Evolutionary conservation across 2,888 invertebrate species (phyloP).

Genomic region (Meiosimyza platycephala): DNA sequence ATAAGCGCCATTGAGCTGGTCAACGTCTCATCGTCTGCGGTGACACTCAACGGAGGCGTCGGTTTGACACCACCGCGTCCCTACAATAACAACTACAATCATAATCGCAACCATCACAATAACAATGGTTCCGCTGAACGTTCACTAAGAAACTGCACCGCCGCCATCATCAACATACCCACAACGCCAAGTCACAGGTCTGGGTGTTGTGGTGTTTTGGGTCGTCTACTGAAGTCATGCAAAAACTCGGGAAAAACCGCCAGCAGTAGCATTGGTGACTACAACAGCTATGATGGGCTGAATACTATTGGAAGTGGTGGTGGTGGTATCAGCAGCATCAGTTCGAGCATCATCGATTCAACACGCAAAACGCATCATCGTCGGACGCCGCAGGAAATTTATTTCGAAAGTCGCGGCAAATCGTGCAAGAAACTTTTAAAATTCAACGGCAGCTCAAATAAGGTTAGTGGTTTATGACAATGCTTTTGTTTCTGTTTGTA

Average conservation of each 20-base stretch:
- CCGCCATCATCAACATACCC: slow-evolving; percentile 33
- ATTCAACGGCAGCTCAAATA: slow-evolving; percentile 85
- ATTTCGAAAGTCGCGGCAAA: slow-evolving; percentile 83
- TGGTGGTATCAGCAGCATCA: slow-evolving; percentile 34
- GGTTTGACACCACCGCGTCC: slow-evolving; percentile 42
- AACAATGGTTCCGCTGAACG: slow-evolving; percentile 32
- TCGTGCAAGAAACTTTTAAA: slow-evolving; percentile 84
- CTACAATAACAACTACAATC: slow-evolving; percentile 44
- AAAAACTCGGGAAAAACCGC: slow-evolving; percentile 52
- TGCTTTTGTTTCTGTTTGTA: too few relatives aligned
- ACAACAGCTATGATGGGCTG: slow-evolving; percentile 43
- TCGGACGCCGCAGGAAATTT: slow-evolving; percentile 73
- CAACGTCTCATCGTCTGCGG: slow-evolving; percentile 60
- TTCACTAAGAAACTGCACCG: slow-evolving; percentile 38
- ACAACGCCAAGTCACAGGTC: slow-evolving; percentile 43
- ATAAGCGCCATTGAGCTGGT: slow-evolving; percentile 60
- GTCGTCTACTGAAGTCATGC: slow-evolving; percentile 55
- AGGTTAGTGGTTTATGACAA: slow-evolving; percentile 69
- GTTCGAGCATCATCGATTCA: slow-evolving; percentile 22
- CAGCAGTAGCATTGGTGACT: slow-evolving; percentile 54
- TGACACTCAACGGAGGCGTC: slow-evolving; percentile 36
- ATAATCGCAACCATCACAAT: slow-evolving; percentile 42
- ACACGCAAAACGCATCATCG: slow-evolving; percentile 52
- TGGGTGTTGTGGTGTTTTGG: slow-evolving; percentile 60
- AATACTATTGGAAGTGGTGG: slow-evolving; percentile 34